Conservation (phyloP, 2,113 vertebrate genomes). For the Ardeotis arabs region DNA sequence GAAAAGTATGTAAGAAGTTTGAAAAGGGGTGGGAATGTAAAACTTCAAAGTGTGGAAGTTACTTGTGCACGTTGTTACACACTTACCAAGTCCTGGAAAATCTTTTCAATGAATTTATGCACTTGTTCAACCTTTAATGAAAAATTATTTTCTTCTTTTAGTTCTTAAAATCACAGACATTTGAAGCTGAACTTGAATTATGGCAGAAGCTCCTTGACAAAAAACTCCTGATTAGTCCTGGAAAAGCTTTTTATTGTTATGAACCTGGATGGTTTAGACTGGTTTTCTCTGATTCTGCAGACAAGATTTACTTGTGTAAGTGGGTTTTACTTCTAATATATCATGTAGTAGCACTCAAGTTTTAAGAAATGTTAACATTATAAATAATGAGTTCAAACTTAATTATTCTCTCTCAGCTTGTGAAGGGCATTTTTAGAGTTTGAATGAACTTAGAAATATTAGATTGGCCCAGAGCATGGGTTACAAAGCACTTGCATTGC, state of each 20-base stretch:
- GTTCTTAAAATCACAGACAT: constrained; percentile 37
- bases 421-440: background rate
- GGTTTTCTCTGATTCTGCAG: constrained; percentile 23
- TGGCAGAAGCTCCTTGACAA: constrained; percentile 37
- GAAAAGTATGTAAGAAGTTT: constrained; percentile 17
- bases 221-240: constrained; percentile 43
- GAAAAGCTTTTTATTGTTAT: constrained; percentile 41
- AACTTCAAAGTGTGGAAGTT: background rate
- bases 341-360: background rate
- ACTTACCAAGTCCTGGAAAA: background rate
- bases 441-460: background rate
- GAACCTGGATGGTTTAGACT: constrained; percentile 57
- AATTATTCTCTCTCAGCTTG: background rate
- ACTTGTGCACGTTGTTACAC: background rate
- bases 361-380: background rate
- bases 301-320: constrained; percentile 42
- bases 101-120: background rate
- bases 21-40: background rate
- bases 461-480: background rate
- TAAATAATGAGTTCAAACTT: background rate
- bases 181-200: constrained; percentile 56
- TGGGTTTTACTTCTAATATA: background rate
- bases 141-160: background rate
- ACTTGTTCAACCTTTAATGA: background rate
- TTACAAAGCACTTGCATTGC: background rate